Conservation (phyloP, 2,888 invertebrate species). For the Hyppa rectilinea region DNA sequence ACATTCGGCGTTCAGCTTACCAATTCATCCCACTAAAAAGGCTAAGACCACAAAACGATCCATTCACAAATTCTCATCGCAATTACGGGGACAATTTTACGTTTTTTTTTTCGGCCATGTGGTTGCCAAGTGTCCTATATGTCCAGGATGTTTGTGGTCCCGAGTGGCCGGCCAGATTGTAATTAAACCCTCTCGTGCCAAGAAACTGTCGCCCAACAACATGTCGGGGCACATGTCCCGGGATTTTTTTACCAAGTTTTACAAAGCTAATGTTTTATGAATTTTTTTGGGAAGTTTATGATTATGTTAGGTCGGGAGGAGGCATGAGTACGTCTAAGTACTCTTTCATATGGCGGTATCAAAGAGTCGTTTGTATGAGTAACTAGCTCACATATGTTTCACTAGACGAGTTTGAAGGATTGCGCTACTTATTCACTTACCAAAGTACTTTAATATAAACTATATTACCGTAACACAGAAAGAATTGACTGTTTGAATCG, state of each 20-base stretch:
- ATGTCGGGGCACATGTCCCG: slow-evolving; percentile 64
- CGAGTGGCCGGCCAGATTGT: slow-evolving; percentile 65
- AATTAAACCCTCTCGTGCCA: slow-evolving; percentile 70
- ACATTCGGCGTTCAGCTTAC: slow-evolving; percentile 32
- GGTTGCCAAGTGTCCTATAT: slow-evolving; percentile 66
- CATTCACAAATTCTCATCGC: slow-evolving; percentile 72
- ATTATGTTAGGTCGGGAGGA: slow-evolving; percentile 26
- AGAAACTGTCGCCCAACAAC: slow-evolving; percentile 69
- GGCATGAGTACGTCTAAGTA: slow-evolving; percentile 15
- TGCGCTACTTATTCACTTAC: not conserved
- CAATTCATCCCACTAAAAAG: slow-evolving; percentile 57
- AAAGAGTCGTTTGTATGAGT: slow-evolving; percentile 34
- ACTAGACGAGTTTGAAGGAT: not conserved
- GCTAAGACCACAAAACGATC: slow-evolving; percentile 58
- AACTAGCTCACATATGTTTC: not conserved
- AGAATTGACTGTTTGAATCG: too few relatives aligned
- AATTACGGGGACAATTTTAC: slow-evolving; percentile 68
- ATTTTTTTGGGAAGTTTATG: slow-evolving; percentile 28
- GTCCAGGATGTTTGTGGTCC: slow-evolving; percentile 69
- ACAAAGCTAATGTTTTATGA: slow-evolving; percentile 51
- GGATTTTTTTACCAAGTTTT: slow-evolving; percentile 50
- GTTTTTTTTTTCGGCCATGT: slow-evolving; percentile 61
- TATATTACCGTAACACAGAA: not conserved
- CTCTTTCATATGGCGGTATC: slow-evolving; percentile 23
- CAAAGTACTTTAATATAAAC: not conserved